A percentile compares a stretch with the other conserved stretches of the same genome.
Conservation (phyloP, 1,140 invertebrate genomes). For the Lepidostoma basale region DNA sequence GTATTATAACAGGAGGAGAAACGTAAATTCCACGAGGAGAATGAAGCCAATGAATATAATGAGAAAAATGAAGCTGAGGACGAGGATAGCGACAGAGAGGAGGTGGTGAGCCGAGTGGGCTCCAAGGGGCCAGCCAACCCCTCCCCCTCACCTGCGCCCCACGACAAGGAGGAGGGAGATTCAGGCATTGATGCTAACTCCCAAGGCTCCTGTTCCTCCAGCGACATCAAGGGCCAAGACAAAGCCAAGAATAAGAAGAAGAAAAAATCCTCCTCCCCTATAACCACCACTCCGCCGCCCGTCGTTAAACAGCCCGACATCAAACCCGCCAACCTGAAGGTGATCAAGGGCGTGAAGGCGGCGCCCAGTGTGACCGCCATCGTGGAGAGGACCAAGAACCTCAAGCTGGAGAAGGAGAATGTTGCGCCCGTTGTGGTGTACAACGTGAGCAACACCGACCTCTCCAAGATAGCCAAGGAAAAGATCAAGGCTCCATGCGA, state of each 20-base stretch:
- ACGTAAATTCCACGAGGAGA: slow-evolving; percentile 70
- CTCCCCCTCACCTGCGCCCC: slow-evolving; percentile 48
- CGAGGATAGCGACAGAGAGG: slow-evolving; percentile 69
- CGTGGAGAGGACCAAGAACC: slow-evolving; percentile 47
- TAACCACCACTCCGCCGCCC: slow-evolving; percentile 8
- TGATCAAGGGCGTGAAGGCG: slow-evolving; percentile 7
- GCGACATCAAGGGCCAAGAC: slow-evolving; percentile 63
- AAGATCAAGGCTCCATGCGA: slow-evolving; percentile 9
- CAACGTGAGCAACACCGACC: slow-evolving; percentile 48
- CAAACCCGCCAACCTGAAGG: background rate
- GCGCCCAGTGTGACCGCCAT: background rate
- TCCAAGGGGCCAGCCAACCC: slow-evolving; percentile 48
- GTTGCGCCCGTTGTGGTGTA: slow-evolving; percentile 50
- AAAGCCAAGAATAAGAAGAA: slow-evolving; percentile 78
- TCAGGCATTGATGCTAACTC: slow-evolving; percentile 87
- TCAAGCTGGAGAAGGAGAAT: slow-evolving; percentile 59
- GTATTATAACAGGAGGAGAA: slow-evolving; percentile 53
- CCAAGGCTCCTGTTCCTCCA: slow-evolving; percentile 82
- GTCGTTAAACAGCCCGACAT: slow-evolving; percentile 52
- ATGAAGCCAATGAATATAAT: slow-evolving; percentile 76
- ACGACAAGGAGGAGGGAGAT: slow-evolving; percentile 80
- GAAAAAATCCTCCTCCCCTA: slow-evolving; percentile 63
- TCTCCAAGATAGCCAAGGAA: slow-evolving; percentile 28
- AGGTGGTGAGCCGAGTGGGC: slow-evolving; percentile 52
- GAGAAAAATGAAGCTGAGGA: slow-evolving; percentile 71